phyloP scores from a whole-genome alignment of 2,888 invertebrate species.

The Nemoura dubitans region DNA sequence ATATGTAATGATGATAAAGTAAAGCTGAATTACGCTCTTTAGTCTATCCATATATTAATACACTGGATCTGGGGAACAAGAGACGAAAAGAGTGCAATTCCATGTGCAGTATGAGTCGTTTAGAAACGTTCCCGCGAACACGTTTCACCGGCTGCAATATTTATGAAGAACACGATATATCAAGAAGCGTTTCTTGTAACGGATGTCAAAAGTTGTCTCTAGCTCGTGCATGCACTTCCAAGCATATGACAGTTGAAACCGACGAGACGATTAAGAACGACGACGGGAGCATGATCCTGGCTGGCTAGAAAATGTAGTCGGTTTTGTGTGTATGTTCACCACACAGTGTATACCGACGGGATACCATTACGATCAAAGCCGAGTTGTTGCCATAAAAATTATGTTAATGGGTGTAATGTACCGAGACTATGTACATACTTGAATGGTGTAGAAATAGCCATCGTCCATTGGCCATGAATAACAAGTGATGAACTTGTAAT shows the following conservation, averaged over 20 bases:
- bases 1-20: background rate
- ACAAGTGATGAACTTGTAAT: background rate
- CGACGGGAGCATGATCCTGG: background rate
- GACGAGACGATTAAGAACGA: background rate
- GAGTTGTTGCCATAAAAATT: background rate
- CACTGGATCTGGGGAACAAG: background rate
- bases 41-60: background rate
- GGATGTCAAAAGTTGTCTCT: slow-evolving; percentile 14
- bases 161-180: slow-evolving; percentile 10
- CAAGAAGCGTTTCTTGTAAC: slow-evolving; percentile 1
- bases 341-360: background rate
- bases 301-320: background rate
- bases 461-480: background rate
- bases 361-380: background rate
- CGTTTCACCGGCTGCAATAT: background rate
- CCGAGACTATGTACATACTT: background rate
- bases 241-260: background rate
- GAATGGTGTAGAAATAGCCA: background rate
- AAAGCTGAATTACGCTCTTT: background rate
- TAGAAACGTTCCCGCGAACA: background rate
- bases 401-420: background rate
- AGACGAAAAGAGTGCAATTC: background rate
- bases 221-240: background rate
- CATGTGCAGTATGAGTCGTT: background rate
- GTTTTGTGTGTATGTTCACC: background rate